Evolutionary conservation across 1,140 invertebrate genomes (phyloP), one percentile per base, ranked within the genome.

Genomic region (Drosophila sproati): DNA sequence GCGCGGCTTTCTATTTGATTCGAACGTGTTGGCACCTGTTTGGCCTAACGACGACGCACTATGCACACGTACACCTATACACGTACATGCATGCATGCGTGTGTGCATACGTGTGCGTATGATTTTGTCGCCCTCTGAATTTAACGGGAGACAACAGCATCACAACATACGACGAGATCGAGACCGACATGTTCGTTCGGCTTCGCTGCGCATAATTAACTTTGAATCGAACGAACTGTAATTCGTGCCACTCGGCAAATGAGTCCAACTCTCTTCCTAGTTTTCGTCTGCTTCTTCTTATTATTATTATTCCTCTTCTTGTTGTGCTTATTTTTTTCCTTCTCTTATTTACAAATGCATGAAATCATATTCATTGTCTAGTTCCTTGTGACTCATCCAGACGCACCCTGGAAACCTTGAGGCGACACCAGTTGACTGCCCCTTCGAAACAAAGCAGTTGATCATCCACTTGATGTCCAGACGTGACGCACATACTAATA

Each of bases 1-100:
- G 56, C 66, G 55, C 57, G 63, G 83, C 83, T 88, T 88, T 88
- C 83, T 88, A 78, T 88, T 88, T 73, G 61, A 60, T 59, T 80
- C 80, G 55, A 88, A 89, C 85, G 51, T 72, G 85, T 78, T 78
- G 63, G 57, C 76, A 75, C 80, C 80, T 82, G 80, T 57, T 82
- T 76, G 51, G 48, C 50, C 73, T 76, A 64, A 71, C 76, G 66
- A 63, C 12, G 35, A 28, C 43, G 10, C 52, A 29, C 39, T 48
- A 47, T 43, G 32, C 45, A 39, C 73, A 72, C 48, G 56, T 54
- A 39, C 20, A 20, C 20, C 20, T 20, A 20, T 20, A 20, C 20
- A 20, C 20, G 20, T 20, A 20, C 20, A 1, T 20, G 12, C 41
- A 29, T 28, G 20, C 32, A 4, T 55, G 4, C 32, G 3, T 54